Conservation (phyloP, 2,113 vertebrate species). For the Silurus meridionalis region DNA sequence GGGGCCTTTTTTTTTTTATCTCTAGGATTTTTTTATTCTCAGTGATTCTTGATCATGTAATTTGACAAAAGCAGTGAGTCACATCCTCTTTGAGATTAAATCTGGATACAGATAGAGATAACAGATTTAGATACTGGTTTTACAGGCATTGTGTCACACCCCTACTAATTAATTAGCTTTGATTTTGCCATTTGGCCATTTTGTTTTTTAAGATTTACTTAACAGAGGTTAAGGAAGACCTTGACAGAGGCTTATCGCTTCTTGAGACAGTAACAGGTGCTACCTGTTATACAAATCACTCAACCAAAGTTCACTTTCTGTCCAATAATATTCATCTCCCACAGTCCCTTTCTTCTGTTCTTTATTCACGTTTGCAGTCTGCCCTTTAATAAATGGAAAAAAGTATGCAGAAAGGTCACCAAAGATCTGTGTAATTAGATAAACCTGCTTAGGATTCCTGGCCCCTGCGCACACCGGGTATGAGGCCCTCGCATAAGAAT, state of each 20-base stretch:
- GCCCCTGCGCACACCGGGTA: neutral
- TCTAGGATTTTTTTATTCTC: neutral
- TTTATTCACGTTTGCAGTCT: slow-evolving; percentile 22
- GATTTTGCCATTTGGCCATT: too few relatives aligned
- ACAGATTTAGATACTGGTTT: neutral
- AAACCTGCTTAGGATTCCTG: slow-evolving; percentile 14
- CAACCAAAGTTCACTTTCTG: slow-evolving; percentile 16
- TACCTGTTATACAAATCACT: slow-evolving; percentile 6
- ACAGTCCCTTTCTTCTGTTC: neutral
- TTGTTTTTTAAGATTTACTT: neutral
- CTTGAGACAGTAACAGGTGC: neutral
- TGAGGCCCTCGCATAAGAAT: slow-evolving; percentile 1
- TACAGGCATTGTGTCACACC: neutral
- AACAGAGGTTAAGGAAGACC: neutral
- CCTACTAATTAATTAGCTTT: neutral
- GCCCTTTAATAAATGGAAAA: slow-evolving; percentile 41
- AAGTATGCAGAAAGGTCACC: neutral
- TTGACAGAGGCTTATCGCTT: neutral
- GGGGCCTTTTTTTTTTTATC: neutral
- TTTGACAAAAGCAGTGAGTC: neutral
- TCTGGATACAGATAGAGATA: neutral
- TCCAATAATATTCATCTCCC: neutral
- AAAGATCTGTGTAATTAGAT: slow-evolving; percentile 34
- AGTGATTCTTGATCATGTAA: neutral
- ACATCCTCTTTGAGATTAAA: neutral